Evolutionary conservation across 2,113 vertebrate genomes (phyloP).

Genomic region (Struthio camelus): DNA sequence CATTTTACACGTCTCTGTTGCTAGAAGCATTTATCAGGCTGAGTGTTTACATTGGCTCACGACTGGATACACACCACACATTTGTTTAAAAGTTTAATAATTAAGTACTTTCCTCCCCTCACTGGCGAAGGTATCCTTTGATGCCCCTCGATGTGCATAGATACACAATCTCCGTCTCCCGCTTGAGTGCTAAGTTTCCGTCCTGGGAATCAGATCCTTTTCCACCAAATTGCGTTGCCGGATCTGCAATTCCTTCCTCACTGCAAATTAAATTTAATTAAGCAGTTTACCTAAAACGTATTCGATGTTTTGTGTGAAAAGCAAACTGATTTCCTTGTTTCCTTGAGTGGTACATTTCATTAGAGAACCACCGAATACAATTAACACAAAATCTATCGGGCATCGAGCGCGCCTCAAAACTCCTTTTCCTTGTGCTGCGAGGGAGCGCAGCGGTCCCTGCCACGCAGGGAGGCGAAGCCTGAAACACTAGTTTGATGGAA

Average conservation of each 20-base stretch:
- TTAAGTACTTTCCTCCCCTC: neutral
- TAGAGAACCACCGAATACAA: neutral
- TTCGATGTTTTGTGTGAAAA: conserved; percentile 66
- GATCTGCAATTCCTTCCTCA: conserved; percentile 54
- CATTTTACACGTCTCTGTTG: conserved; percentile 14
- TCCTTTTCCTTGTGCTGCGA: neutral
- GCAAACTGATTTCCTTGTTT: conserved; percentile 53
- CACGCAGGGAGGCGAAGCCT: neutral
- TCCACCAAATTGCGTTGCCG: conserved; percentile 41
- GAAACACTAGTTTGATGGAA: neutral
- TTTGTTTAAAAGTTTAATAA: conserved; percentile 51
- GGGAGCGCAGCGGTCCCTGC: neutral
- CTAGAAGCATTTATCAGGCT: neutral
- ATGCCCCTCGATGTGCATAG: conserved; percentile 15
- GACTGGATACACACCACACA: neutral
- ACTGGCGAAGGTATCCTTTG: conserved; percentile 1
- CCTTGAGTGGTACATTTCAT: conserved; percentile 12
- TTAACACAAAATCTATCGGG: conserved; percentile 18
- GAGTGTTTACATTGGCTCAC: conserved; percentile 3
- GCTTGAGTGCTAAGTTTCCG: conserved; percentile 41
- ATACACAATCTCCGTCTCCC: conserved; percentile 22
- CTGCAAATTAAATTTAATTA: conserved; percentile 66
- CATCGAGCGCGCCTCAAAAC: neutral
- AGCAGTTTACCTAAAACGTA: conserved; percentile 54
- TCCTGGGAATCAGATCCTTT: conserved; percentile 34